Evolutionary conservation across 2,888 invertebrate genomes (phyloP).

Genomic region (Eilema depressum): DNA sequence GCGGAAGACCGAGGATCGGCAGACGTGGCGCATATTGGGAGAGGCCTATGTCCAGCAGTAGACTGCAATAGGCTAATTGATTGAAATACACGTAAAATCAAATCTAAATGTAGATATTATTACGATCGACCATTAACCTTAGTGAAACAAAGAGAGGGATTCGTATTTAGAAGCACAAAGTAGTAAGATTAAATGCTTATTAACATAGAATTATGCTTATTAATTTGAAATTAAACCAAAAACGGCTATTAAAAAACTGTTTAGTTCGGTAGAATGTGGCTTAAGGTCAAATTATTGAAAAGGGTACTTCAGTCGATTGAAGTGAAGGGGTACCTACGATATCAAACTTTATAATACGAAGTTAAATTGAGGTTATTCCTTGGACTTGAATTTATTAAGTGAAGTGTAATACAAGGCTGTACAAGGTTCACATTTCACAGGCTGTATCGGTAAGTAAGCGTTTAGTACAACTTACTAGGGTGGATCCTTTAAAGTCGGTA

Average conservation of each 20-base stretch:
- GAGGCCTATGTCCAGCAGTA: too few species aligned
- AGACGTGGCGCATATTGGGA: too few species aligned
- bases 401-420: neutral
- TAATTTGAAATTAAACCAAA: too few species aligned
- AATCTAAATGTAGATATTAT: too few species aligned
- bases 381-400: neutral
- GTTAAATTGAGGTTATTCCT: neutral
- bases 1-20: too few species aligned
- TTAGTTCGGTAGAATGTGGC: neutral
- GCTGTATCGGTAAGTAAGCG: neutral
- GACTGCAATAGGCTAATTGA: too few species aligned
- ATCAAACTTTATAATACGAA: neutral
- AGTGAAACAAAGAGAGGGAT: too few species aligned
- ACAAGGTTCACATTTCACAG: neutral
- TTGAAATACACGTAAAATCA: too few species aligned
- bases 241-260: neutral
- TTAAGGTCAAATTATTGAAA: slow-evolving; percentile 1
- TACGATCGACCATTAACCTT: too few species aligned
- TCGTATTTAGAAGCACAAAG: neutral
- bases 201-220: too few species aligned
- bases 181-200: neutral
- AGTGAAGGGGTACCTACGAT: neutral
- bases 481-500: too few species aligned
- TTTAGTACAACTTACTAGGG: too few species aligned
- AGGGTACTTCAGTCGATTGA: neutral